Evolutionary conservation across 2,797 vertebrate genomes (phyloP).

Genomic region (Phalanger gymnotis): DNA sequence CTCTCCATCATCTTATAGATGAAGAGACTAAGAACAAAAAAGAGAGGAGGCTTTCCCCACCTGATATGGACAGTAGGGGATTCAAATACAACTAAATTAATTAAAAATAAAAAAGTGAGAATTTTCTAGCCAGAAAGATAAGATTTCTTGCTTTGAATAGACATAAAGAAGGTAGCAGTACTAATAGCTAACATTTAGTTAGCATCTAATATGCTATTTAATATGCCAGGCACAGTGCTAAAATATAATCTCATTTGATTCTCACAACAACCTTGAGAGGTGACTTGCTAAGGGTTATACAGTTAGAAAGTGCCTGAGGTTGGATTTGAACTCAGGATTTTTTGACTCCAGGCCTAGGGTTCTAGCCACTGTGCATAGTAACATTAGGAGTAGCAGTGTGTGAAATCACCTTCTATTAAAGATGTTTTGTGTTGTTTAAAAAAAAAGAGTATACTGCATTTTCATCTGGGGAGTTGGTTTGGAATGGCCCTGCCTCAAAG

Average conservation of each 20-base stretch:
- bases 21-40: neutral
- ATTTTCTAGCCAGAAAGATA: neutral
- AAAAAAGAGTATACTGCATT: neutral
- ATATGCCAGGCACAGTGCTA: neutral
- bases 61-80: neutral
- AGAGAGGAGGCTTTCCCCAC: neutral
- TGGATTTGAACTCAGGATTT: neutral
- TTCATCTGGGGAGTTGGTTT: slow-evolving; percentile 5
- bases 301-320: neutral
- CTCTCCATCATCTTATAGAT: neutral
- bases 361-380: neutral
- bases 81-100: neutral
- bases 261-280: neutral
- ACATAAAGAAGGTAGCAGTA: neutral
- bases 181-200: neutral
- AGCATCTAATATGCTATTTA: neutral
- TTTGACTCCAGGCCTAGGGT: neutral
- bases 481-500: neutral
- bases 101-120: neutral
- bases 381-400: neutral
- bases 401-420: slow-evolving; percentile 10
- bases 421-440: neutral
- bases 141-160: neutral
- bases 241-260: neutral
- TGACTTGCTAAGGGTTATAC: neutral